Percentiles rank a stretch among this genome's conserved stretches.
phyloP scores from a whole-genome alignment of 2,888 invertebrate species.

The Drosophila sordidula region DNA sequence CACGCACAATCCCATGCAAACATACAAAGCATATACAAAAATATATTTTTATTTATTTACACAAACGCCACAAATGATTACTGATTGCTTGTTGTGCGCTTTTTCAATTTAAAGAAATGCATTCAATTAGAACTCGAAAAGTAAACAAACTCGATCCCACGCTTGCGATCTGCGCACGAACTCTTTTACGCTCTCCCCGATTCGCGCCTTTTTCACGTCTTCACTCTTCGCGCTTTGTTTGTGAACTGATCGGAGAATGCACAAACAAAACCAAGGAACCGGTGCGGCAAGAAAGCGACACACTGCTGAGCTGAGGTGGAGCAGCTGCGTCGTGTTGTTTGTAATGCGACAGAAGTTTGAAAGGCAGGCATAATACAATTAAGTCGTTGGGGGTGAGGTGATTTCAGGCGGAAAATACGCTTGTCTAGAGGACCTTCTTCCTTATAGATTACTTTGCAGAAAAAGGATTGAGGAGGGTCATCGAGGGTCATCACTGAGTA shows the following conservation, averaged over 20 bases:
- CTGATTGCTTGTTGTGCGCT: background rate
- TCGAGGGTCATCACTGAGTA: background rate
- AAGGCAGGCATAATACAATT: slow-evolving; percentile 18
- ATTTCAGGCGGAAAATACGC: slow-evolving; percentile 6
- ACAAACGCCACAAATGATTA: background rate
- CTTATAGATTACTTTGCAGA: slow-evolving; percentile 25
- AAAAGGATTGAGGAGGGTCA: background rate
- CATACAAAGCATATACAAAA: background rate
- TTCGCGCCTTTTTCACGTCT: slow-evolving; percentile 40
- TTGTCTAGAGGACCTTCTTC: slow-evolving; percentile 10
- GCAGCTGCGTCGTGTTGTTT: slow-evolving; percentile 38
- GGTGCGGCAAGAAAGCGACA: slow-evolving; percentile 40
- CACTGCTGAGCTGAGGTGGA: slow-evolving; percentile 18
- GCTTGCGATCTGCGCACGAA: slow-evolving; percentile 12
- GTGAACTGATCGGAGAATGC: slow-evolving; percentile 48
- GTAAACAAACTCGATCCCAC: slow-evolving; percentile 34
- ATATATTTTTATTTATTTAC: background rate
- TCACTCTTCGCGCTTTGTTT: slow-evolving; percentile 44
- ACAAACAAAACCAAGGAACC: slow-evolving; percentile 43
- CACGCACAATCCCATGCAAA: no score
- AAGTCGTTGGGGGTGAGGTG: slow-evolving; percentile 38
- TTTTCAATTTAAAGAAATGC: background rate
- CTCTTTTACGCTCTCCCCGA: slow-evolving; percentile 10
- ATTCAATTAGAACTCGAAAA: slow-evolving; percentile 1
- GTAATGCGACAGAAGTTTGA: slow-evolving; percentile 24